phyloP scores from a whole-genome alignment of 2,888 invertebrate species.

The Alitta virens region DNA sequence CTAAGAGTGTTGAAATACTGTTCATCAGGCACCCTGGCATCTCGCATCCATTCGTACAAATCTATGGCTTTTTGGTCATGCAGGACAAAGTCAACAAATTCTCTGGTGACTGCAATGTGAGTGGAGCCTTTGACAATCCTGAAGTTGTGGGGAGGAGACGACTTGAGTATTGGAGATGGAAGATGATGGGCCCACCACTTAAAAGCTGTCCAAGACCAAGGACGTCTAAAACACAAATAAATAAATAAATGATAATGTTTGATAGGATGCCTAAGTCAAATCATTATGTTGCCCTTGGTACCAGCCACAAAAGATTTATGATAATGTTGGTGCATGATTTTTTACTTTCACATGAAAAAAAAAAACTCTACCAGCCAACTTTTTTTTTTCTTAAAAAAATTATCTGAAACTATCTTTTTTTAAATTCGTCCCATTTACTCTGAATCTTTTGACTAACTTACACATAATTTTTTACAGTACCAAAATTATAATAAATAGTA shows the following conservation, averaged over 20 bases:
- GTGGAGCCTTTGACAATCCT: not conserved
- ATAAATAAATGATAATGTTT: too few relatives aligned
- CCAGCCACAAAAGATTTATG: too few relatives aligned
- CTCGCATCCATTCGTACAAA: not conserved
- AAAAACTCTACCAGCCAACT: not conserved
- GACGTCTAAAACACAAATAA: not conserved
- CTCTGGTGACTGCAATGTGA: slow-evolving; percentile 1
- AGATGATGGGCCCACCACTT: not conserved
- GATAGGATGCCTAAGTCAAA: too few relatives aligned
- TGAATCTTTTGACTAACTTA: too few relatives aligned
- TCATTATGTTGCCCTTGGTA: too few relatives aligned
- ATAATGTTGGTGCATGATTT: not conserved
- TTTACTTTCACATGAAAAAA: not conserved
- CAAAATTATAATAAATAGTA: not conserved
- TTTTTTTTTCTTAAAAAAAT: not conserved
- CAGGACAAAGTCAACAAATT: not conserved
- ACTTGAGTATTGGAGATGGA: not conserved
- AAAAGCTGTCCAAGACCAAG: not conserved
- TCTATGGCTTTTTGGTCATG: not conserved
- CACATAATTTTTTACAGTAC: too few relatives aligned
- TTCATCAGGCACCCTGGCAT: not conserved
- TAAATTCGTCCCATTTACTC: too few relatives aligned
- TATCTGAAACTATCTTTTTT: not conserved
- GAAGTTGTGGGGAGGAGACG: not conserved
- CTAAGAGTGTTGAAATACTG: slow-evolving; percentile 1